A percentile compares a stretch with the other conserved stretches of the same genome.
phyloP scores from a whole-genome alignment of 2,797 vertebrate genomes.

The Tolypeutes matacus region DNA sequence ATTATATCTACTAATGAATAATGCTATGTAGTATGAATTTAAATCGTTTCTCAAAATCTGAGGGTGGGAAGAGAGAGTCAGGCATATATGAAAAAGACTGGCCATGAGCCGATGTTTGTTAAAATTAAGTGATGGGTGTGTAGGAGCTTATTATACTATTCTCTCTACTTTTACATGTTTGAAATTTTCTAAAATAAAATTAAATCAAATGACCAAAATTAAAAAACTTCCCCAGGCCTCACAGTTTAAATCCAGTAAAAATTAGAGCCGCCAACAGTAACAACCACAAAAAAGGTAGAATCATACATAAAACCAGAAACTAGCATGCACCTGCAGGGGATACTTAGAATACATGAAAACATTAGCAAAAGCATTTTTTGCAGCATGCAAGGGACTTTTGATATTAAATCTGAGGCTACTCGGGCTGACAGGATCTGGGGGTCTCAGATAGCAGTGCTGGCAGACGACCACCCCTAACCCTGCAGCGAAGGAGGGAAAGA shows the following conservation, averaged over 20 bases:
- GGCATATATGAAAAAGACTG: neutral
- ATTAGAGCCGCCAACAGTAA: neutral
- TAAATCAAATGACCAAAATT: neutral
- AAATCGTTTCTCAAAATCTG: neutral
- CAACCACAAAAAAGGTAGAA: neutral
- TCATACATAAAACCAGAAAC: neutral
- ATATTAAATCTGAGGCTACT: neutral
- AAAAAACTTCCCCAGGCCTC: neutral
- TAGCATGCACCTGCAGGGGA: neutral
- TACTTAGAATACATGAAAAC: neutral
- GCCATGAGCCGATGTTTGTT: neutral
- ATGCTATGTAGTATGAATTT: neutral
- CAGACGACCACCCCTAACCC: neutral
- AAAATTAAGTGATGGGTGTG: neutral
- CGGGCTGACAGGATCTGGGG: neutral
- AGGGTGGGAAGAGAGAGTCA: neutral
- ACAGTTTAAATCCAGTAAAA: neutral
- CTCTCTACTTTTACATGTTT: neutral
- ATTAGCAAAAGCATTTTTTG: neutral
- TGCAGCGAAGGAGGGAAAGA: neutral
- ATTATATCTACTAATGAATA: neutral
- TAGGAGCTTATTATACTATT: neutral
- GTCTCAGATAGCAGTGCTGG: neutral
- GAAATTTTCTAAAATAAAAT: neutral
- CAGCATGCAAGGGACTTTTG: neutral